Base-by-base conservation (phyloP, 2,888 invertebrate species). In the Phengaris alcon region DNA sequence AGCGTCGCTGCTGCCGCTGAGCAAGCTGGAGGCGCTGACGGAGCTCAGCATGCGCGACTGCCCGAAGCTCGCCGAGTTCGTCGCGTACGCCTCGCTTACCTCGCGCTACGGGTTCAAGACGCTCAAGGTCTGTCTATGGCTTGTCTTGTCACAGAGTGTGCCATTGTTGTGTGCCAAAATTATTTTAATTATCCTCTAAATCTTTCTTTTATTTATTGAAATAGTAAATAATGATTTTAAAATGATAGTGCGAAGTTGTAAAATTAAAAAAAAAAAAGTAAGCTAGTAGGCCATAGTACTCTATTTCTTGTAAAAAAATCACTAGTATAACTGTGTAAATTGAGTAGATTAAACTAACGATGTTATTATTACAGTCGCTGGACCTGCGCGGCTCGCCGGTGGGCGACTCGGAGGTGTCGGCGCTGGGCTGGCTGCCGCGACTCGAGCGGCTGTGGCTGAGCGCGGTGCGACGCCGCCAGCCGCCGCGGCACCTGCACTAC, bases 1-100 rank as follows among this genome's bases (percentile, higher is more conserved):
- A 0, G 95, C 96, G 77, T 95, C 95, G 68, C 89, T 97, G 10
- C 93, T 97, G 86, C 95, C 96, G 0, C 89, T 97, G 2, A 96
- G 96, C 81, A 97, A 97, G 88, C 89, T 96, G 83, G 88, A 93
- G 1, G 86, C 89, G 7, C 90, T 97, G 48, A 94, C 94, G 64
- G 94, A 95, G 59, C 89, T 97, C 6, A 92, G 94, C 75, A 86
- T 96, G 79, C 93, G 95, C 68, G 95, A 95, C 59, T 97, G 97
- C 82, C 88, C 87, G 75, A 93, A 95, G 73, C 88, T 97, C 78
- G 93, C 94, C 0, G 96, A 97, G 85, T 96, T 96, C 82, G 95
- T 96, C 15, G 96, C 97, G 0, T 97, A 97, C 86, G 95, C 96
- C 0, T 96, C 96, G 82, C 94, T 97, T 76, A 95, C 97, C 0